Evolutionary conservation across 1,140 invertebrate species (phyloP), one percentile per base, ranked within the genome.

Genomic region (Eumeta japonica): DNA sequence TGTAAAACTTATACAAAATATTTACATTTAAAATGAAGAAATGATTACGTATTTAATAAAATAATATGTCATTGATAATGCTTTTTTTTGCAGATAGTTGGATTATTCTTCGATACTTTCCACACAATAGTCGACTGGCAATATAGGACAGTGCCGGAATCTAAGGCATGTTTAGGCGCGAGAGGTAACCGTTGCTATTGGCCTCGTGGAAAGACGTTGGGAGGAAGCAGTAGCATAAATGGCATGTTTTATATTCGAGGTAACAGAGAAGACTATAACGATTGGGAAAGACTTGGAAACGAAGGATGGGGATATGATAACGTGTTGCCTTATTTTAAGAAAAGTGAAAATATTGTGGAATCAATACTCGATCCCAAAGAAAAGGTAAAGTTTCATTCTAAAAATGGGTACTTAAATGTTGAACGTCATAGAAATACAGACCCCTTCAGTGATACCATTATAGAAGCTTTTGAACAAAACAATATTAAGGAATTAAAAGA

Each of bases 171-270:
- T 45, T 54, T 74, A 30, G 74, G 70, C 12, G 54, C 77, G 14
- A 62, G 54, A 0, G 67, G 66, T 20, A 41, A 58, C 19, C 36
- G 58, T 14, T 79, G 77, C n/a, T n/a, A n/a, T n/a, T 79, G 77
- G 71, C 75, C 79, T 0, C 67, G 74, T 2, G 80, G 80, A 4
- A 80, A 77, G 56, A 70, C 74, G 39, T 55, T 86, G 30, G 89
- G 89, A 2, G 88, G 89, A 3, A 84, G 82, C 12, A 87, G 85
- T 17, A 82, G 82, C 2, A 72, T 92, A 10, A 91, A 92, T 58
- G 86, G 86, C 39, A 90, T 92, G 88, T 82, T 89, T 7, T 90
- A 92, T 56, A 81, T 87, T 0, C 65, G 89, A 31, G 89, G 89
- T 0, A 85, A 88, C 60, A 80, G 79, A 14, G 52, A 58, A 2